Percentiles rank a stretch among this genome's conserved stretches.
Evolutionary conservation across 2,113 vertebrate species (phyloP).

Genomic region (Willisornis vidua): DNA sequence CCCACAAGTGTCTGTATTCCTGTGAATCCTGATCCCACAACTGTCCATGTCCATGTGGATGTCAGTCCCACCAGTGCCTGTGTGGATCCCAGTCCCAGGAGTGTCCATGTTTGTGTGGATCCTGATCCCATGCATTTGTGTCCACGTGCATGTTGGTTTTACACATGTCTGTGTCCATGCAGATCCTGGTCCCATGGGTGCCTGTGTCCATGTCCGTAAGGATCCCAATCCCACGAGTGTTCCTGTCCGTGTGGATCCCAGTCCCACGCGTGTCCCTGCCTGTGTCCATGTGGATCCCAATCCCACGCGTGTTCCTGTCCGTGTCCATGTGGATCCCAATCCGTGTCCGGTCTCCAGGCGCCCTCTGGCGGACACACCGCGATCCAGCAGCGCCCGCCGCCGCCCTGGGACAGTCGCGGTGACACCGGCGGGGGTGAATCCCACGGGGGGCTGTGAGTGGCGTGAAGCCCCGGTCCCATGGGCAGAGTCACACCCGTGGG

Average conservation of each 20-base stretch:
- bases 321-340: rapidly evolving
- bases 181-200: not conserved
- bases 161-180: not conserved
- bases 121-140: too few relatives aligned
- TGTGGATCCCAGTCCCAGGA: not conserved
- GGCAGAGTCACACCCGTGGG: too few relatives aligned
- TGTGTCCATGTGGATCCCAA: not conserved
- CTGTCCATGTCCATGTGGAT: too few relatives aligned
- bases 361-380: not conserved
- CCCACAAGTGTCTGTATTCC: too few relatives aligned
- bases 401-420: not conserved
- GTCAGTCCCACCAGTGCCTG: not conserved
- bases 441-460: not conserved
- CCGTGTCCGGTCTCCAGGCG: not conserved
- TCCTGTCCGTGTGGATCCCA: not conserved
- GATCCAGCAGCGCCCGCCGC: not conserved
- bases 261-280: not conserved
- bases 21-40: too few relatives aligned
- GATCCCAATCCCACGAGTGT: not conserved
- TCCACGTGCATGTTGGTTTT: too few relatives aligned
- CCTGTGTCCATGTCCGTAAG: not conserved
- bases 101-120: not conserved
- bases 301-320: not conserved
- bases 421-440: not conserved
- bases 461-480: rapidly evolving